These are phyloP conservation scores for Meloidogyne chitwoodi DNA, from an alignment of 1,140 invertebrate genomes.

Conservation along the genomic window DNA sequence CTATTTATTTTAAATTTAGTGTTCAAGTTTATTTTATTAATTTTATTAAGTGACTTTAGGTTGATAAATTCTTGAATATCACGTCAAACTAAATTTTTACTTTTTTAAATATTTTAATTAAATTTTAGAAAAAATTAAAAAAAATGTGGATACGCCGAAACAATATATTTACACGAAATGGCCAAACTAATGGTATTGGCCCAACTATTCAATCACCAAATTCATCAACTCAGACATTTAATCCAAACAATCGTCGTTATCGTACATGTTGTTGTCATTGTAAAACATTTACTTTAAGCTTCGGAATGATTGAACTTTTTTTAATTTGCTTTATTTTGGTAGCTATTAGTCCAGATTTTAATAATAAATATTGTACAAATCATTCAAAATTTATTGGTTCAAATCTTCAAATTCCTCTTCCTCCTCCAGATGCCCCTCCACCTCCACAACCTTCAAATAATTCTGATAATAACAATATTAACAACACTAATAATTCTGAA, in stretches of 20 bases:
- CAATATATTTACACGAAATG: background rate
- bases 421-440: background rate
- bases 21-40: too few species aligned
- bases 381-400: slow-evolving; percentile 25
- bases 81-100: too few species aligned
- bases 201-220: background rate
- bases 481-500: background rate
- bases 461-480: background rate
- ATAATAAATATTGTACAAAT: slow-evolving; percentile 1
- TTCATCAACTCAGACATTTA: background rate
- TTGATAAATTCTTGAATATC: too few species aligned
- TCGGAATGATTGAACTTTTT: slow-evolving; percentile 31
- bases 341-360: slow-evolving; percentile 31
- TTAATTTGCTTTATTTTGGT: slow-evolving; percentile 48
- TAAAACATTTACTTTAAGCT: slow-evolving; percentile 26
- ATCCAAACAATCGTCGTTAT: slow-evolving; percentile 13
- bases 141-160: background rate
- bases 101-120: background rate
- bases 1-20: too few species aligned
- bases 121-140: background rate
- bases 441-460: background rate
- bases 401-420: slow-evolving; percentile 21
- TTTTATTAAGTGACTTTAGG: too few species aligned
- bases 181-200: background rate
- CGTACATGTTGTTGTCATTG: slow-evolving; percentile 19